These are phyloP conservation scores for Vicugna pacos DNA, from an alignment of 2,113 vertebrate genomes.

Conservation along the genomic window DNA sequence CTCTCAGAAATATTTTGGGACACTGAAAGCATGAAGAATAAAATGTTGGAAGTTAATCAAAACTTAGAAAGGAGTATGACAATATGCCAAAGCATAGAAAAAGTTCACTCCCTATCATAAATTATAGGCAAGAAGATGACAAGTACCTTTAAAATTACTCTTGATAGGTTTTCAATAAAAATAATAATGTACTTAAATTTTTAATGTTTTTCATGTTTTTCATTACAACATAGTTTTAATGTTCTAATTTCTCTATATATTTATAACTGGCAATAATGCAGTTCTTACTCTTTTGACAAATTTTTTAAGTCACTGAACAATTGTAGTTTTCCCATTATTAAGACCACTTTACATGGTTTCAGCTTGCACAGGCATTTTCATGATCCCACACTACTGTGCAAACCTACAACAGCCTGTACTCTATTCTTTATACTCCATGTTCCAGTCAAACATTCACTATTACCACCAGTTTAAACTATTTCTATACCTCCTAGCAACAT, in stretches of 20 bases:
- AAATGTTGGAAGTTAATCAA: slow-evolving; percentile 62
- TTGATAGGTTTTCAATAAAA: not conserved
- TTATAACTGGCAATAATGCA: slow-evolving; percentile 5
- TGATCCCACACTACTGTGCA: not conserved
- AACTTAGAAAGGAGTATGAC: slow-evolving; percentile 46
- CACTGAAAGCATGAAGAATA: slow-evolving; percentile 55
- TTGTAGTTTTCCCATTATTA: not conserved
- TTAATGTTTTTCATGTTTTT: slow-evolving; percentile 17
- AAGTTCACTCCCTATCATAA: not conserved
- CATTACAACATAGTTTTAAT: not conserved
- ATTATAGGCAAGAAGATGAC: slow-evolving; percentile 23
- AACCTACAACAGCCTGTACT: not conserved
- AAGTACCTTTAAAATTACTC: slow-evolving; percentile 29
- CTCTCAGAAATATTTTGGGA: slow-evolving; percentile 42
- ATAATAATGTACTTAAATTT: slow-evolving; percentile 20
- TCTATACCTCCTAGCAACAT: not conserved
- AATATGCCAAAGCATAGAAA: slow-evolving; percentile 27
- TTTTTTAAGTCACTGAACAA: not conserved
- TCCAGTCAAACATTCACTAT: not conserved
- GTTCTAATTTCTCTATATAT: not conserved
- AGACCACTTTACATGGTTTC: not conserved
- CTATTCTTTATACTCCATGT: not conserved
- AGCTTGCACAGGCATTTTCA: not conserved
- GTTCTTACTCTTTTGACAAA: slow-evolving; percentile 10
- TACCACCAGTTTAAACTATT: not conserved